Base-by-base conservation (phyloP, 2,888 invertebrate genomes). In the Darwinula stevensoni region DNA sequence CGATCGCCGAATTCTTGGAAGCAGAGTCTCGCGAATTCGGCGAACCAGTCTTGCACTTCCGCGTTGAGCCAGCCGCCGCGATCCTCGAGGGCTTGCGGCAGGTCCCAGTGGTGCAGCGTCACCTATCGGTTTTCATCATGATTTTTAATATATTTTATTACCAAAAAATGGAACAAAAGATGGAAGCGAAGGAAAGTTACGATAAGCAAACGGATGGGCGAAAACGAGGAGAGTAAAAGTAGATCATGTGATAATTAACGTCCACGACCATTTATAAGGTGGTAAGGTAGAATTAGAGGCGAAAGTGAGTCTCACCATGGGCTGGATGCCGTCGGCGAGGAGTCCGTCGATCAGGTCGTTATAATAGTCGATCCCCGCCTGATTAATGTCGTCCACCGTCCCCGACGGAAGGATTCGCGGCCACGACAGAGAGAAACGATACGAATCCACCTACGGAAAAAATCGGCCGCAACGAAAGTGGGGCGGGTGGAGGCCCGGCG, bases 291-390 rank as follows among this genome's bases (percentile, higher is more conserved):
- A n/a, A n/a, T n/a, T n/a, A n/a, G n/a, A n/a, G n/a, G n/a, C n/a
- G n/a, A n/a, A n/a, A n/a, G n/a, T n/a, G n/a, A n/a, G n/a, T n/a
- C 68, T 67, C 0, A 65, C 42, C 33, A 51, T 44, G 3, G 70
- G 67, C 33, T 51, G 46, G 34, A 70, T 63, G 11, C 55, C 56
- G 32, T 57, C 53, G 2, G 49, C 53, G 4, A 67, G 38, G 4
- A 76, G 54, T 41, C 65, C 68, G 42, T 72, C 56, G 32, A 80
- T 68, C 29, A 82, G 50, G 39, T 66, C 61, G 43, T 63, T 66
- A 47, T 82, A 82, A 49, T 75, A 74, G 35, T 62, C 52, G 9
- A 80, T 56, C 13, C 73, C 80, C 2, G 60, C 56, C 26, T 57
- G 52, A 45, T 71, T 80, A 13, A 73, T 53, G 14, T 59, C 36